Evolutionary conservation across 1,140 invertebrate species (phyloP).

Genomic region (Drosophila lacteicornis): DNA sequence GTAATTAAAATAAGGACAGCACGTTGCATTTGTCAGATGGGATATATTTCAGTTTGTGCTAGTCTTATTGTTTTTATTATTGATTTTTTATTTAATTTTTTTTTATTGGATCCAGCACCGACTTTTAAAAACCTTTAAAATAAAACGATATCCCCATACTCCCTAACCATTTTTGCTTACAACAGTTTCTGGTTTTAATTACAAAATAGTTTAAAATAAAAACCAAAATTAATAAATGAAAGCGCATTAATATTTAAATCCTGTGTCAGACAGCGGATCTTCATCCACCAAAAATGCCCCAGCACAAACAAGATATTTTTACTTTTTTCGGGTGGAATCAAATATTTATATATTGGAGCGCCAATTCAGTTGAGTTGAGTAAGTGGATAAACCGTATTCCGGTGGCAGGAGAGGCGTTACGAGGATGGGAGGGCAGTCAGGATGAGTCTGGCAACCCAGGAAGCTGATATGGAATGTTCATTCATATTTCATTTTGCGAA

Average conservation of each 20-base stretch:
- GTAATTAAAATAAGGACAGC: neutral
- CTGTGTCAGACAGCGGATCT: conserved; percentile 8
- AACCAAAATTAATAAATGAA: conserved; percentile 57
- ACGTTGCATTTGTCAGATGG: too few relatives aligned
- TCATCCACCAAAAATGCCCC: conserved; percentile 3
- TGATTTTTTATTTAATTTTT: too few relatives aligned
- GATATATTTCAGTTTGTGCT: too few relatives aligned
- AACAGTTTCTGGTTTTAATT: conserved; percentile 6
- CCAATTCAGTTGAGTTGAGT: conserved; percentile 52
- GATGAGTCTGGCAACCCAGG: conserved; percentile 45
- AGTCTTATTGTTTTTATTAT: too few relatives aligned
- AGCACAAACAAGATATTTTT: conserved; percentile 10
- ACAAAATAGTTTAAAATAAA: neutral
- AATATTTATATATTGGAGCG: conserved; percentile 75
- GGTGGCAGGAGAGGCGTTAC: neutral
- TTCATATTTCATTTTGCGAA: conserved; percentile 81
- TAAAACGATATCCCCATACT: neutral
- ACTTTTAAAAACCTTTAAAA: neutral
- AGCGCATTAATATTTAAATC: conserved; percentile 55
- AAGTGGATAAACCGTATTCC: conserved; percentile 24
- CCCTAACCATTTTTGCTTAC: neutral
- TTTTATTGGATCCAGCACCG: too few relatives aligned
- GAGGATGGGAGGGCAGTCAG: conserved; percentile 2
- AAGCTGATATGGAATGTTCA: conserved; percentile 81
- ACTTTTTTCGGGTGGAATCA: conserved; percentile 34